Base-by-base conservation (phyloP, 2,888 invertebrate species). In the Masnerella sp. region DNA sequence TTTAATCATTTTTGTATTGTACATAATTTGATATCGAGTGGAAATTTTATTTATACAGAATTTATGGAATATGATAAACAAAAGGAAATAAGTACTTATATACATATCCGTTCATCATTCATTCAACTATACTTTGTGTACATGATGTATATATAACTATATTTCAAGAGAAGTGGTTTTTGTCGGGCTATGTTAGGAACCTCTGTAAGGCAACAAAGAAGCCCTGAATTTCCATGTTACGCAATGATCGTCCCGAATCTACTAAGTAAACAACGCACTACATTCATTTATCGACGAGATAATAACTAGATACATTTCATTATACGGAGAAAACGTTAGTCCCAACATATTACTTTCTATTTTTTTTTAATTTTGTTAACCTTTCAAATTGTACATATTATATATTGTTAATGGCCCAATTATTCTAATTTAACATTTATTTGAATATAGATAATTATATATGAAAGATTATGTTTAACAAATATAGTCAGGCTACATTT, bases 161-260 rank as follows among this genome's bases (percentile, higher is more conserved):
- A 25, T 18, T 51, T 52, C 52, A 28, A 43, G 56, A 15, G 42
- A 45, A 65, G 18, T 38, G 45, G 38, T 56, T 20, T 38, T 30
- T 71, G 40, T 75, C 58, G 77, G 79, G 78, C 75, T 79, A 74
- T 71, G 76, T 79, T 83, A 83, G 82, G 81, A 83, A 83, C 80
- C 81, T 82, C 77, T 52, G 78, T 83, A 80, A 82, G 83, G 82
- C 81, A 80, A 81, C 80, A 78, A 75, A 81, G 77, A 78, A 81
- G 81, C 80, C 81, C 78, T 78, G 76, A 78, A 73, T 79, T 69
- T 76, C 42, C 58, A 45, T 59, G 45, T 59, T 65, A 58, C 45
- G 42, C 49, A 45, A 68, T 62, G 54, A 62, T 43, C 47, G 30
- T 54, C 32, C 38, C 38, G 30, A 20, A 62, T 62, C 20, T 18